Percentiles rank a stretch among this genome's conserved stretches.
Evolutionary conservation across 2,797 vertebrate species (phyloP).

Genomic region (Helostoma temminkii): DNA sequence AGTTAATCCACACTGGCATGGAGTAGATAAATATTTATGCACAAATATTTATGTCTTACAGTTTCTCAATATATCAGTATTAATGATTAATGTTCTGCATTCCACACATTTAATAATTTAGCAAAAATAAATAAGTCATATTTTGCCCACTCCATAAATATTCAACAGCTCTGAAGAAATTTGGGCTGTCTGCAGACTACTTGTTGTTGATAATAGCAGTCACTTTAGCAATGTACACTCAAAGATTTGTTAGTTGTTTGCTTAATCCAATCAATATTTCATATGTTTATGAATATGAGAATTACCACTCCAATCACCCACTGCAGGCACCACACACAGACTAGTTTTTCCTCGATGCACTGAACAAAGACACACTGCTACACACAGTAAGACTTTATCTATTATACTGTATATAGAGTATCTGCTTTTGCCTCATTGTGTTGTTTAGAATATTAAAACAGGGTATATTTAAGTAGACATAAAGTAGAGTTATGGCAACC

Average conservation of each 20-base stretch:
- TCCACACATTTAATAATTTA: constrained; percentile 78
- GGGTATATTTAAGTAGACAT: background rate
- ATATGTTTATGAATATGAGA: constrained; percentile 63
- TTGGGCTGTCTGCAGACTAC: constrained; percentile 57
- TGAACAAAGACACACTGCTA: background rate
- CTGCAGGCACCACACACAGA: constrained; percentile 14
- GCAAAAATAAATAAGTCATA: constrained; percentile 76
- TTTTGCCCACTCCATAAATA: constrained; percentile 75
- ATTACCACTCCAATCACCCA: constrained; percentile 49
- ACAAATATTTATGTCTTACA: constrained; percentile 82
- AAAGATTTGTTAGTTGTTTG: constrained; percentile 71
- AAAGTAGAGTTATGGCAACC: background rate
- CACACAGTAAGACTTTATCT: background rate
- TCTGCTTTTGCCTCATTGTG: background rate
- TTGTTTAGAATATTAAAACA: background rate
- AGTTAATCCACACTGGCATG: constrained; percentile 62
- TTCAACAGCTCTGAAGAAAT: constrained; percentile 61
- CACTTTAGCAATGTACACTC: constrained; percentile 56
- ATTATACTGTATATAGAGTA: background rate
- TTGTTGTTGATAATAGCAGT: constrained; percentile 70
- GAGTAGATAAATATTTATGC: constrained; percentile 75
- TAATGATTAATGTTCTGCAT: constrained; percentile 77
- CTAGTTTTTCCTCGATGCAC: constrained; percentile 1
- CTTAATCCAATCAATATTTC: constrained; percentile 74
- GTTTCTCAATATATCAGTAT: constrained; percentile 77